Base-by-base conservation (phyloP, 2,888 invertebrate genomes). In the Harpalus rufipes region DNA sequence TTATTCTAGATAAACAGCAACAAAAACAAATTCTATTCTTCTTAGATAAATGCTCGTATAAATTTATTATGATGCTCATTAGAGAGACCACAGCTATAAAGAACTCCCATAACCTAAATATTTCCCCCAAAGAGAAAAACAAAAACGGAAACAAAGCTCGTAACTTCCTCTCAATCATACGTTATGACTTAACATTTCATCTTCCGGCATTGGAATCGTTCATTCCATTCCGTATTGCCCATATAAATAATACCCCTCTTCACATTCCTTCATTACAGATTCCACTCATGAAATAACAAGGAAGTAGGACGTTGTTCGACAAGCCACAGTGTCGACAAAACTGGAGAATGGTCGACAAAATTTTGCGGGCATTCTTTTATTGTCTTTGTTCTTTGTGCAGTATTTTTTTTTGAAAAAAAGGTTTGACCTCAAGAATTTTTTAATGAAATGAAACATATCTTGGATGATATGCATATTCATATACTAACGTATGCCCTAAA, bases 121-220 rank as follows among this genome's bases (percentile, higher is more conserved):
- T 68, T n/a, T 41, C 68, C 21, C 21, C 12, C 68, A 14, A 14
- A 32, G 14, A 68, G 68, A 68, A 68, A 68, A 68, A 68, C 39
- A 32, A 68, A 68, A 39, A n/a, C 68, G 68, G 68, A 68, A 68
- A 39, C n/a, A 7, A 68, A 68, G 68, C 39, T 68, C 68, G 32
- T 68, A 68, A 68, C 68, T 68, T 68, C 39, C 68, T 32, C 68
- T 68, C 68, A 68, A 68, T 68, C 68, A 68, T 68, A 68, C 68
- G 68, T 68, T 68, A 68, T 68, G 39, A n/a, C 39, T 68, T 39
- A 68, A 68, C 68, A 39, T 68, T 68, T 68, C 68, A 68, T 68
- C 39, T 68, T 39, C 39, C 59, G 12, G 14, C 39, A 32, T 68
- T 68, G 44, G 44, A 51, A 51, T 51, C 44, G 44, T 68, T 68